Conservation (phyloP, 2,888 invertebrate species). For the Argyresthia goedartella region DNA sequence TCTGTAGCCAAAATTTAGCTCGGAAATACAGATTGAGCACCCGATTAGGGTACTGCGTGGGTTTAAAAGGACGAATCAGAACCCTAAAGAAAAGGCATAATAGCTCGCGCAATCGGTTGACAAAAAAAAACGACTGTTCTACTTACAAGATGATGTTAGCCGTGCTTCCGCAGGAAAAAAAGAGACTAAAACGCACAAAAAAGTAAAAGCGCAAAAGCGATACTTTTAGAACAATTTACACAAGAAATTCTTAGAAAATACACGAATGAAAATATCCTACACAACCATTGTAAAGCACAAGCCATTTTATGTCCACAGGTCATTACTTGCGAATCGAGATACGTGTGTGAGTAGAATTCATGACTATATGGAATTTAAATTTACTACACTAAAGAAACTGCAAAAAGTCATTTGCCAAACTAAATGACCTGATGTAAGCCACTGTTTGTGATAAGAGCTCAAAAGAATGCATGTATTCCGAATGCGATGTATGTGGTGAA, state of each 20-base stretch:
- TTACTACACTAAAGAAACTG: background rate
- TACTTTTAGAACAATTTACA: constrained; percentile 13
- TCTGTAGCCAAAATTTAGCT: constrained; percentile 1
- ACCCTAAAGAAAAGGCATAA: background rate
- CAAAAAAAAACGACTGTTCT: background rate
- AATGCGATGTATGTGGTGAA: background rate
- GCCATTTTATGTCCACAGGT: background rate
- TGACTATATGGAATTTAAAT: background rate
- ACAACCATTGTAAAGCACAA: background rate
- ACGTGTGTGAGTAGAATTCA: background rate
- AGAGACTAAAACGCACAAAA: constrained; percentile 1
- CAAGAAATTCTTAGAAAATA: constrained; percentile 14
- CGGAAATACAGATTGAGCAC: constrained; percentile 3
- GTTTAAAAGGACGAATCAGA: constrained; percentile 1
- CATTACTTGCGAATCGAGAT: background rate
- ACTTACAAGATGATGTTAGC: constrained; percentile 3
- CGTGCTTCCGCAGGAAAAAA: constrained; percentile 3
- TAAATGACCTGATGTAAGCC: background rate
- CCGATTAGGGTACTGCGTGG: background rate
- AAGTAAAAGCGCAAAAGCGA: background rate
- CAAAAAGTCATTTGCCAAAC: background rate
- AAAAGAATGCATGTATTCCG: background rate
- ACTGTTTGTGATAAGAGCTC: background rate
- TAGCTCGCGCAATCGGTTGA: background rate
- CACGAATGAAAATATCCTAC: constrained; percentile 4